Base-by-base conservation (phyloP, 2,888 invertebrate species). In the Drosophila incognita region DNA sequence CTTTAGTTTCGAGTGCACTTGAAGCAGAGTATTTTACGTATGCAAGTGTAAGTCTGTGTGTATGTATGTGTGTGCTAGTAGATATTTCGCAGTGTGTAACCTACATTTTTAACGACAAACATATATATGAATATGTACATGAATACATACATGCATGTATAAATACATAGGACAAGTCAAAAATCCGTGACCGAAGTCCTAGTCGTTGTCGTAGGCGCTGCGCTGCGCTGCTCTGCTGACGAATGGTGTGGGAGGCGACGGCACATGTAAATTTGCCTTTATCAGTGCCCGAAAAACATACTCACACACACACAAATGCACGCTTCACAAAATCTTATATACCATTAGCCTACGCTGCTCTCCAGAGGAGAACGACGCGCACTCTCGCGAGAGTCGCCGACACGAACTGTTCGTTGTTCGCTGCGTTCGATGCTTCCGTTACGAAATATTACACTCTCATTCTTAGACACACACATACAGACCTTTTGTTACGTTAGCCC, bases 91-190 rank as follows among this genome's bases (percentile, higher is more conserved):
- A 82, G 85, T 90, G 90, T 90, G 90, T 85, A 85, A 85, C 85
- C 90, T 83, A 85, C 90, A 85, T 90, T 90, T 90, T 71, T 78
- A 85, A 70, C 89, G 87, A 79, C 89, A 76, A 66, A 67, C 69
- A 87, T 21, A 63, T n/a, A 27, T 31, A 56, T 38, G 51, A 42
- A 63, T 29, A 38, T 24, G 57, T 10, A 36, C 27, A 38, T 36
- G 65, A 52, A 52, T 10, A 51, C 27, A 57, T 21, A 57, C 21
- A 64, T 29, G 56, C 54, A 51, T 31, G 40, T 18, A 42, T n/a
- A 64, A 48, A 58, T 58, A 58, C 38, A 63, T 24, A 61, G 27
- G 82, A 75, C 74, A 85, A 83, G 87, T 81, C 70, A 80, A 85
- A 57, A 57, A 86, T 77, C 87, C 77, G 70, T 85, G 81, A 74